Percentiles rank a stretch among this genome's conserved stretches.
phyloP scores from a whole-genome alignment of 2,888 invertebrate species.

The Stratiomys singularior region DNA sequence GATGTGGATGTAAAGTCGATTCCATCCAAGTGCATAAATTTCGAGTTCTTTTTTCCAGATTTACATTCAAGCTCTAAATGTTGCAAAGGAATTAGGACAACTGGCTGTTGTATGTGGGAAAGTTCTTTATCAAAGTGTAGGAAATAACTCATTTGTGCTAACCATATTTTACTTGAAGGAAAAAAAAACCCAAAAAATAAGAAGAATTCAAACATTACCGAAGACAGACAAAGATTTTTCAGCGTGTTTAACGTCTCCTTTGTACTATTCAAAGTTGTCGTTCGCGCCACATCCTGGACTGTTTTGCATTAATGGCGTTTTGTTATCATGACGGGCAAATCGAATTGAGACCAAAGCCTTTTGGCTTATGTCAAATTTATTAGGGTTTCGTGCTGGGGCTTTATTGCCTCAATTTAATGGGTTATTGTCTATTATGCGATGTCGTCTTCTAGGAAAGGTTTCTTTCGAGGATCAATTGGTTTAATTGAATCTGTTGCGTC shows the following conservation, averaged over 20 bases:
- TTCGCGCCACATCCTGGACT: not conserved
- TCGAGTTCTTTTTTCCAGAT: not conserved
- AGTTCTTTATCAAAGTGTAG: not conserved
- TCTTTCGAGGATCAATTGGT: not conserved
- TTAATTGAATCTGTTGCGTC: conserved; percentile 3
- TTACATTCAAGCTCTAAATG: not conserved
- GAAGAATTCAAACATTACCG: no score
- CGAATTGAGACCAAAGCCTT: not conserved
- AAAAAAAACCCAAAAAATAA: not conserved
- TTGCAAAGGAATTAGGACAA: not conserved
- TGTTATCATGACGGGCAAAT: not conserved
- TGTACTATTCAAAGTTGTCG: not conserved
- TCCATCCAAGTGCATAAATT: no score
- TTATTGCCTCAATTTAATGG: conserved; percentile 1
- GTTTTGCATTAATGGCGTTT: not conserved
- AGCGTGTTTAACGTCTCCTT: not conserved
- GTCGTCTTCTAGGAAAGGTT: no score
- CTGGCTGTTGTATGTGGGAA: not conserved
- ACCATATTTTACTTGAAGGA: not conserved
- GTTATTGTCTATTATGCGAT: not conserved
- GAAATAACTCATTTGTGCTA: not conserved
- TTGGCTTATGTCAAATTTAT: conserved; percentile 11
- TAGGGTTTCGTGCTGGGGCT: not conserved
- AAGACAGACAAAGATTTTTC: not conserved
- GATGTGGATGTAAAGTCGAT: not conserved